Evolutionary conservation across 2,113 vertebrate species (phyloP), one percentile per base, ranked within the genome.

Genomic region (Gadus chalcogrammus): DNA sequence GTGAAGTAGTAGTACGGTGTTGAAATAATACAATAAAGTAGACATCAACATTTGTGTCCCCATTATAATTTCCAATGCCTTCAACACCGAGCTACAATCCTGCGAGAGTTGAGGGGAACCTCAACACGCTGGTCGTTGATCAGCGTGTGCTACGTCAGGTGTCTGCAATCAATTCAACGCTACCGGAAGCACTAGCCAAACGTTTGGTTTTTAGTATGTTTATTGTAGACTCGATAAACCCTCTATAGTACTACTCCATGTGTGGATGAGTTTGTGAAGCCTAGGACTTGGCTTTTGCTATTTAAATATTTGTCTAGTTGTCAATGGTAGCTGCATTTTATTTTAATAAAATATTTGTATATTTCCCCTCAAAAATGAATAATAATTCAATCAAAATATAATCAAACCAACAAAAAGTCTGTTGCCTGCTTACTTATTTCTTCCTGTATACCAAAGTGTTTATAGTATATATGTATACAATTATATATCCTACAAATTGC

Each of bases 111-210:
- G 69, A 75, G 74, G 64, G 72, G 77, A 76, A 74, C 76, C 63
- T 64, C 56, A 69, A 66, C 59, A 61, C 86, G 87, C 74, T 82
- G 85, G 84, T 42, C 61, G 65, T 77, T 1, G 73, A 59, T 83
- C 75, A 77, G 74, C 65, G 64, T 55, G 61, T 80, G 4, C 85
- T 85, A 16, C 31, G 16, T 48, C 84, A 86, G 89, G 88, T 93
- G 91, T 82, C 28, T 0, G 53, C 83, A 92, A 93, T 93, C 86
- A 89, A 15, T 35, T 35, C 31, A 4, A 35, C 31, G 31, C 31
- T 35, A 35, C 31, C 31, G 31, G 6, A 35, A 35, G 31, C 42
- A 48, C 42, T 2, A 48, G 42, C 42, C 8, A 48, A 48, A 48
- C 42, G 1, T 11, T 48, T 48, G 42, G 5, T 48, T 24, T 2